Base-by-base conservation (phyloP, 2,113 vertebrate genomes). In the Taxidea taxus region DNA sequence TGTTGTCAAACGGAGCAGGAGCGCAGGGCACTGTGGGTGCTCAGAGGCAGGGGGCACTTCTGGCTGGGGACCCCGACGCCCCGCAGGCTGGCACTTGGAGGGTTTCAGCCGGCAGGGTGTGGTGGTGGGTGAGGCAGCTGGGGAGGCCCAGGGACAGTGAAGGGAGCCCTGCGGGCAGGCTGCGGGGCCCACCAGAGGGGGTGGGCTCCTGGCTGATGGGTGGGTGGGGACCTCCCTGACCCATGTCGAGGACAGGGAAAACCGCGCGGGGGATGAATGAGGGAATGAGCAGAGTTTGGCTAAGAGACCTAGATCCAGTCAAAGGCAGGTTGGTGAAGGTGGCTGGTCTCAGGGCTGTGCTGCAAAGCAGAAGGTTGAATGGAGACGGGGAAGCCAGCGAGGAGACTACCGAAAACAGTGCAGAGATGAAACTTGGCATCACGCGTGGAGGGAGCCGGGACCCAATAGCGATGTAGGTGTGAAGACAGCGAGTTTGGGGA, bases 131-230 rank as follows among this genome's bases (percentile, higher is more conserved):
- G 25, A 75, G 25, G 39, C 72, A 16, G 34, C 27, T 18, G 12
- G 47, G 25, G 60, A 15, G 21, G 31, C 31, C 68, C 23, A 34
- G 25, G 13, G 11, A 13, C 16, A 21, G 42, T 3, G 6, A 34
- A 23, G 23, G 51, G 42, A 34, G 34, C 11, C 23, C 18, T 34
- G 23, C 31, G 3, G 15, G 18, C 54, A 39, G 77, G 87, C 14
- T 9, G 15, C 3, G 0, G 54, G 4, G 25, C 31, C n/a, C 27
- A 4, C 60, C 8, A 1, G 8, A 39, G 9, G 39, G 18, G 7
- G 12, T 20, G 42, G n/a, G 42, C 74, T 31, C 15, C 20, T 12
- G 27, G 72, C 49, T 4, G 13, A 39, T 58, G 13, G 37, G 62
- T 0, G 9, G 21, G 31, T 10, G 13, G 72, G 34, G 16, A 6